phyloP scores from a whole-genome alignment of 2,797 vertebrate species.

The Coilia nasus region DNA sequence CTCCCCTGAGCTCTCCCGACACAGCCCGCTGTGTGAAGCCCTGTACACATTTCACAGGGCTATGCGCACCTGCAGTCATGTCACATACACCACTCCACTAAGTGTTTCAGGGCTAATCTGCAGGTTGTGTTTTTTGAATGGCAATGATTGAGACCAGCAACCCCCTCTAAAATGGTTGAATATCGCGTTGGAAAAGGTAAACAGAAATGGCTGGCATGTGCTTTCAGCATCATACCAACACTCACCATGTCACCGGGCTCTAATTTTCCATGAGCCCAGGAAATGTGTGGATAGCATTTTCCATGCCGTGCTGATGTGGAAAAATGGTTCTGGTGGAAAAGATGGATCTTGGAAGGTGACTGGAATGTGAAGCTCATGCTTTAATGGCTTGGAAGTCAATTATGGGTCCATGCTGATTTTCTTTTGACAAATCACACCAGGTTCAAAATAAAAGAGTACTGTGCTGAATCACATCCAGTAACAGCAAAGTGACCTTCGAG shows the following conservation, averaged over 20 bases:
- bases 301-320: background rate
- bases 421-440: background rate
- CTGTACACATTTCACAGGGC: conserved; percentile 50
- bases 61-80: conserved; percentile 62
- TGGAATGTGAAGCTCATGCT: background rate
- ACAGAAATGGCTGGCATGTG: background rate
- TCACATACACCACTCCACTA: background rate
- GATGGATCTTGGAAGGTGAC: background rate
- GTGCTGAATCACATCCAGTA: background rate
- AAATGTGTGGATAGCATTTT: background rate
- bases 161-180: background rate
- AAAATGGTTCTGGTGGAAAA: background rate
- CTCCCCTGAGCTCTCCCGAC: conserved; percentile 60
- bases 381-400: background rate
- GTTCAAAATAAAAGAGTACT: background rate
- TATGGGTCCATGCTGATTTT: background rate
- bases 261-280: background rate
- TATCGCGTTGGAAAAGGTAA: conserved; percentile 2
- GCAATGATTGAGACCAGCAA: background rate
- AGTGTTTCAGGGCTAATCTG: conserved; percentile 7
- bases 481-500: background rate
- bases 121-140: conserved; percentile 13
- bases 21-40: conserved; percentile 59
- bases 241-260: background rate
- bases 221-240: background rate